Evolutionary conservation across 2,797 vertebrate genomes (phyloP), one percentile per base, ranked within the genome.

Genomic region (Arctocebus calabarensis): DNA sequence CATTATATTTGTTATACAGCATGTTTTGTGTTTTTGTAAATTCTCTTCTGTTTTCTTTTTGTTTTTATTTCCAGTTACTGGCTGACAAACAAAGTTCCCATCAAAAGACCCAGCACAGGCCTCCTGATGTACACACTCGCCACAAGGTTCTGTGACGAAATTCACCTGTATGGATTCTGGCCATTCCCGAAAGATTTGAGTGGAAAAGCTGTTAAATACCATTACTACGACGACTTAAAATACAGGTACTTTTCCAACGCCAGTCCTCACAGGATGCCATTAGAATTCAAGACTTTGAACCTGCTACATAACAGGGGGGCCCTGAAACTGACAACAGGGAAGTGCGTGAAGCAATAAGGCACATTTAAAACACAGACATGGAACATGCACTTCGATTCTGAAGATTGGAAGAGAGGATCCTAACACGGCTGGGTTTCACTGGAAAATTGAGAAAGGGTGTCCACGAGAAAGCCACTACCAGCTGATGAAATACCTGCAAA

Each of bases 121-220:
- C 98, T 99, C 83, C 98, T 99, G 70, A 99, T 99, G 99, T 99
- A 99, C 59, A 99, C 99, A 0, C 98, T 99, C 62, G 98, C 99
- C 29, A 99, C 99, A 2, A 98, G 99, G 74, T 99, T 99, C 98
- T 99, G 99, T 94, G 99, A 99, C 92, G 99, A 99, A 98, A 99
- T 99, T 96, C 98, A 99, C 79, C 98, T 99, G 13, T 99, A 99
- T 20, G 99, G 99, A 97, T 99, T 99, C 97, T 99, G 99, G 99
- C 99, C 99, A 10, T 99, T 99, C 92, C 99, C 99, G 27, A 99
- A 99, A 97, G 99, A 99, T 98, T 96, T 98, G 85, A 98, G 96
- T 90, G 99, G 99, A 97, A 99, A 98, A 97, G 95, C 98, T 55
- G 99, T 99, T 88, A 99, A 99, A 98, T 99, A 99, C 95, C 99